Percentiles rank a stretch among this genome's conserved stretches.
Evolutionary conservation across 2,797 vertebrate genomes (phyloP).

Genomic region (Phrynocephalus forsythii): DNA sequence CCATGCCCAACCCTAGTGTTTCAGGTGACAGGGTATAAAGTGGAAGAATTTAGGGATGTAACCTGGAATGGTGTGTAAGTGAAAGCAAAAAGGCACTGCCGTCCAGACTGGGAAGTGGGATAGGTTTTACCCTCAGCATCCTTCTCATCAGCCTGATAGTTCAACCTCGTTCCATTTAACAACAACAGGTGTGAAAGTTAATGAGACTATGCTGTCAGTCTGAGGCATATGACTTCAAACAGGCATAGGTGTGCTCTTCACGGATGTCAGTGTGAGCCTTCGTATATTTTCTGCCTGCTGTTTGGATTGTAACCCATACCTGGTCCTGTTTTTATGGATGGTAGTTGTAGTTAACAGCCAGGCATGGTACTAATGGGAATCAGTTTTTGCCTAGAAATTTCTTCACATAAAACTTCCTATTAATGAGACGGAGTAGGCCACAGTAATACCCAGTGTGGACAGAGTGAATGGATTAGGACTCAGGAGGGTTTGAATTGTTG

Average conservation of each 20-base stretch:
- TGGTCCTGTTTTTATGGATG: constrained; percentile 43
- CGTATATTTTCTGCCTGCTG: no score
- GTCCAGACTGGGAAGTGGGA: background rate
- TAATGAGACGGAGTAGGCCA: constrained; percentile 53
- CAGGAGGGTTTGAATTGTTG: no score
- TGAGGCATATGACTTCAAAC: background rate
- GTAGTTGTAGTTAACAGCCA: constrained; percentile 21
- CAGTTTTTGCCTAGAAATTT: constrained; percentile 47
- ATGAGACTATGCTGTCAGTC: background rate
- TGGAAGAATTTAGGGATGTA: constrained; percentile 25
- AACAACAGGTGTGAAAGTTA: background rate
- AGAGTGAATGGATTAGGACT: no score
- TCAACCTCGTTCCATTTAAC: background rate
- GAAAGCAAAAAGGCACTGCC: constrained; percentile 12
- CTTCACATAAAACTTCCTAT: constrained; percentile 58
- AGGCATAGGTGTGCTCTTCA: background rate
- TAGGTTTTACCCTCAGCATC: background rate
- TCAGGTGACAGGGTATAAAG: constrained; percentile 34
- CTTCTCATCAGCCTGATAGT: background rate
- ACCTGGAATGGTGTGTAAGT: constrained; percentile 20
- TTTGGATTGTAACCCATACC: background rate
- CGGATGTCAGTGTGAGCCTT: no score
- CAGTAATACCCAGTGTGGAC: no score
- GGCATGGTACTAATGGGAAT: constrained; percentile 32
- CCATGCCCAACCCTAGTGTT: background rate